Evolutionary conservation across 2,113 vertebrate species (phyloP).

Genomic region (Muntiacus muntjak): DNA sequence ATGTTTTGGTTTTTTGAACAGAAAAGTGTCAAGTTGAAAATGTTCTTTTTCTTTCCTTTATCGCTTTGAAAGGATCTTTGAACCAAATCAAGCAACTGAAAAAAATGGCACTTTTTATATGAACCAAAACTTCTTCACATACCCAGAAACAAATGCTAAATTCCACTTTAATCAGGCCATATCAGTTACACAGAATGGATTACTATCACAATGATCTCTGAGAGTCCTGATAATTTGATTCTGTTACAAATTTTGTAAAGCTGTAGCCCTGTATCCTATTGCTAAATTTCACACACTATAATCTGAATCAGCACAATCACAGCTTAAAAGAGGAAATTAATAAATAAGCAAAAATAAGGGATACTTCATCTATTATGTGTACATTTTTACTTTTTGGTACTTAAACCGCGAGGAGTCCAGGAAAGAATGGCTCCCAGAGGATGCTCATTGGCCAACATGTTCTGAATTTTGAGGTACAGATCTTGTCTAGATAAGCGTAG

Average conservation of each 20-base stretch:
- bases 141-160: conserved; percentile 61
- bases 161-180: conserved; percentile 50
- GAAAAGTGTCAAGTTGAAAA: conserved; percentile 32
- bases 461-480: conserved; percentile 29
- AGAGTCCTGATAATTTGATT: conserved; percentile 25
- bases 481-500: not conserved
- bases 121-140: conserved; percentile 50
- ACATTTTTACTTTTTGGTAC: not conserved
- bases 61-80: conserved; percentile 13
- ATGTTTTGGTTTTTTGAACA: not conserved
- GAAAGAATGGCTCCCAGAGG: not conserved
- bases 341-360: not conserved
- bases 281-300: not conserved
- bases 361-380: not conserved
- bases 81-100: conserved; percentile 46
- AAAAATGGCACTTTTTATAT: conserved; percentile 48
- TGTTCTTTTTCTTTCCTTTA: conserved; percentile 30
- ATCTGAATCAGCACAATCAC: not conserved
- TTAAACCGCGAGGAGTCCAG: not conserved
- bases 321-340: not conserved
- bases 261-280: not conserved
- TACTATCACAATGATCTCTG: conserved; percentile 28
- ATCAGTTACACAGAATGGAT: conserved; percentile 20
- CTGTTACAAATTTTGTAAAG: not conserved
- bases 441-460: not conserved